A percentile compares a stretch with the other conserved stretches of the same genome.
Evolutionary conservation across 2,888 invertebrate species (phyloP).

Genomic region (Orthonevra nobilis): DNA sequence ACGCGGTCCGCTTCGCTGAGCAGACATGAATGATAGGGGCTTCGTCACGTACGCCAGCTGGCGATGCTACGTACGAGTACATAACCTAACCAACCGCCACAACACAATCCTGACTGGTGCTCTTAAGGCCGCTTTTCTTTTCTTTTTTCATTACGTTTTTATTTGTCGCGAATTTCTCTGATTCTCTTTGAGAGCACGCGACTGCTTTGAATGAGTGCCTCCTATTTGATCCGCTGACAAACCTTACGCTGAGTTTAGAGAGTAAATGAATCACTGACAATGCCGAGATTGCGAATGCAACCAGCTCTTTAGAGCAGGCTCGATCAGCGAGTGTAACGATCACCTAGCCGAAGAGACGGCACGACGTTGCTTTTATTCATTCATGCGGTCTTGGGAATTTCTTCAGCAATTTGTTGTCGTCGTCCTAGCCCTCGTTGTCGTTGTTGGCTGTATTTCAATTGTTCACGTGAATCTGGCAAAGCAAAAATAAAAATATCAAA

Average conservation of each 20-base stretch:
- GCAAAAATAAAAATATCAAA: background rate
- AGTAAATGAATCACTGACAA: too few relatives aligned
- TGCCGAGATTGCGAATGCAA: background rate
- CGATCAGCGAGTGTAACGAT: background rate
- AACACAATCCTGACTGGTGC: slow-evolving; percentile 18
- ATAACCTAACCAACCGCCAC: too few relatives aligned
- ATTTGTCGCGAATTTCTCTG: slow-evolving; percentile 6
- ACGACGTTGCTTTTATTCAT: slow-evolving; percentile 23
- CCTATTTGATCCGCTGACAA: slow-evolving; percentile 35
- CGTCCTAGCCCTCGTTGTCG: background rate
- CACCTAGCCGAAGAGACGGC: background rate
- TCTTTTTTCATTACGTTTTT: too few relatives aligned
- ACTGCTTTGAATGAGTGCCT: background rate
- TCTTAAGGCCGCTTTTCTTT: slow-evolving; percentile 33
- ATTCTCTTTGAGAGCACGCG: slow-evolving; percentile 28
- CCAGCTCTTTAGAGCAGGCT: slow-evolving; percentile 10
- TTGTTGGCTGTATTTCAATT: background rate
- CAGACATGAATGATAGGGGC: slow-evolving; percentile 76
- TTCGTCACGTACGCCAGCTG: slow-evolving; percentile 79
- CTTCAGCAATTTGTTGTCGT: too few relatives aligned
- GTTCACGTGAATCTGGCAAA: background rate
- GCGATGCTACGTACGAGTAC: slow-evolving; percentile 10
- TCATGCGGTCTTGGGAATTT: slow-evolving; percentile 37
- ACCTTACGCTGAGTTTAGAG: slow-evolving; percentile 24
- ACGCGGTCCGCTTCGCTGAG: slow-evolving; percentile 61